Evolutionary conservation across 1,140 invertebrate genomes (phyloP).

Genomic region (Centruroides vittatus): DNA sequence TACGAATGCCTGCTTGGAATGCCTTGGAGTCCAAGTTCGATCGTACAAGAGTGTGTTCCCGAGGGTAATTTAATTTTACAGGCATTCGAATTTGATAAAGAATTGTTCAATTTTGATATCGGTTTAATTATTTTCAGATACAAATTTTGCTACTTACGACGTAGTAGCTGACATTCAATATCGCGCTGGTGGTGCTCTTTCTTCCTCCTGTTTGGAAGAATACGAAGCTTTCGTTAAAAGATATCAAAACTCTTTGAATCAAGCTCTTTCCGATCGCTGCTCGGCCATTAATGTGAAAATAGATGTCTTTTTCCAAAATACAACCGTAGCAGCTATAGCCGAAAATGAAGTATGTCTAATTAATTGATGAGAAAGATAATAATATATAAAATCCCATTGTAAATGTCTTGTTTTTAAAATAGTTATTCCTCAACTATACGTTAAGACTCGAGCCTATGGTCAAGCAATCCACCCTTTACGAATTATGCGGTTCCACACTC

Average conservation of each 20-base stretch:
- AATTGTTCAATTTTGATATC: neutral
- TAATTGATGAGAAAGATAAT: neutral
- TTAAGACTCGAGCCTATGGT: constrained; percentile 70
- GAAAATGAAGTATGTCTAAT: constrained; percentile 4
- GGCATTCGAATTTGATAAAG: neutral
- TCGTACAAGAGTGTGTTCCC: constrained; percentile 85
- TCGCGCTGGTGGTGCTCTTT: constrained; percentile 76
- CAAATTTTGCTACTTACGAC: constrained; percentile 86
- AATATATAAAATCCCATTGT: neutral
- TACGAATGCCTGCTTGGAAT: constrained; percentile 54
- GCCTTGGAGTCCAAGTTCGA: constrained; percentile 63
- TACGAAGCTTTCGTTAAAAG: constrained; percentile 71
- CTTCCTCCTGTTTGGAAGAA: constrained; percentile 61
- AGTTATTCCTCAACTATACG: constrained; percentile 39
- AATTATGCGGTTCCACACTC: constrained; percentile 82
- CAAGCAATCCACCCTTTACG: constrained; percentile 74
- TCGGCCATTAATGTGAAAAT: constrained; percentile 89
- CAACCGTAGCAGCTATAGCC: constrained; percentile 39
- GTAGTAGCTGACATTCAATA: constrained; percentile 75
- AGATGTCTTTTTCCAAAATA: constrained; percentile 76
- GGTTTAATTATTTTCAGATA: constrained; percentile 36
- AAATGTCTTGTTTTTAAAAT: too few species aligned
- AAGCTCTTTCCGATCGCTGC: constrained; percentile 71
- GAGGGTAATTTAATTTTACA: constrained; percentile 33
- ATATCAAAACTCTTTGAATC: constrained; percentile 64